phyloP scores from a whole-genome alignment of 2,888 invertebrate species.

The Deilephila elpenor region DNA sequence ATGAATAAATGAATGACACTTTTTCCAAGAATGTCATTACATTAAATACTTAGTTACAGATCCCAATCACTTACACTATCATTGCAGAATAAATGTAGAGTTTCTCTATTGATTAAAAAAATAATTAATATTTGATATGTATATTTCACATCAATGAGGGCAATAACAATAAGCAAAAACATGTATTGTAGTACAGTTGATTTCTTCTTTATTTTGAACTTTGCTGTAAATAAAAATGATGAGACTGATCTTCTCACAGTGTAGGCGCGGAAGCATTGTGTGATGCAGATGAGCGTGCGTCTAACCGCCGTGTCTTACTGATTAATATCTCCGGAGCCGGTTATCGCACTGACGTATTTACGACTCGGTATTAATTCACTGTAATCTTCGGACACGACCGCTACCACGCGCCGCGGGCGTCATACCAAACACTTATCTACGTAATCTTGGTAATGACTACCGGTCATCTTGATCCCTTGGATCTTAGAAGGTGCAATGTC shows the following conservation, averaged over 20 bases:
- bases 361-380: slow-evolving; percentile 54
- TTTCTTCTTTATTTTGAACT: no score
- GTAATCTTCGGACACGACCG: slow-evolving; percentile 65
- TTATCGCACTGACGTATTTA: slow-evolving; percentile 55
- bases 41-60: no score
- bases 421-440: slow-evolving; percentile 61
- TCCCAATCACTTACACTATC: no score
- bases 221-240: no score
- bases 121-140: no score
- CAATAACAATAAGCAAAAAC: no score
- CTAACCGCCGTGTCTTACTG: slow-evolving; percentile 41
- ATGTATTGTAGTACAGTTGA: no score
- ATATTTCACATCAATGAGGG: no score
- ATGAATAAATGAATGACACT: not conserved
- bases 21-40: no score
- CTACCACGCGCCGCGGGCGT: slow-evolving; percentile 47
- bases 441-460: slow-evolving; percentile 66
- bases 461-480: slow-evolving; percentile 55
- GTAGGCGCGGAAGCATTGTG: slow-evolving; percentile 9
- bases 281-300: slow-evolving; percentile 34
- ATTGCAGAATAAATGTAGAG: no score
- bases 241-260: not conserved
- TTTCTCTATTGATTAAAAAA: no score
- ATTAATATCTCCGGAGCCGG: slow-evolving; percentile 44
- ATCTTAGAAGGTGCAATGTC: slow-evolving; percentile 28